These are phyloP conservation scores for Trinectes maculatus DNA, from an alignment of 2,113 vertebrate genomes.

Conservation along the genomic window DNA sequence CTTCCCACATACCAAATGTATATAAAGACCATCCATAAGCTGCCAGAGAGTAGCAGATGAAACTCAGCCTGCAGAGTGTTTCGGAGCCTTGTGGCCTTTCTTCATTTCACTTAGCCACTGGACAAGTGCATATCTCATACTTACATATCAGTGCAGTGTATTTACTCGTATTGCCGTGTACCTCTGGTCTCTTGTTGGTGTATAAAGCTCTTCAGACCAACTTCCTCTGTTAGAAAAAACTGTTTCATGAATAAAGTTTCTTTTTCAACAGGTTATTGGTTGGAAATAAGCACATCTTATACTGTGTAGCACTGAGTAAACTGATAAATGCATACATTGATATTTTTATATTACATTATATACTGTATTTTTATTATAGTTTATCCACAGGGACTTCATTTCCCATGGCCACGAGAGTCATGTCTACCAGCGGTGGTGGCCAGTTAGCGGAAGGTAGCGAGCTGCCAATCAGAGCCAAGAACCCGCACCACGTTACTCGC, in stretches of 20 bases:
- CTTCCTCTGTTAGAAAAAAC: conserved; percentile 17
- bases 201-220: conserved; percentile 37
- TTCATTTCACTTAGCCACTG: conserved; percentile 6
- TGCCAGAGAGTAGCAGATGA: background rate
- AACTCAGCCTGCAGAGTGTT: conserved; percentile 9
- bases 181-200: conserved; percentile 36
- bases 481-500: conserved; percentile 3
- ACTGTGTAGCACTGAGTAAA: too few species aligned
- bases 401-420: too few species aligned
- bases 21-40: background rate
- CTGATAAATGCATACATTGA: too few species aligned
- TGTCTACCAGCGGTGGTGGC: background rate
- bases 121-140: background rate
- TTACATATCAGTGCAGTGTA: conserved; percentile 39
- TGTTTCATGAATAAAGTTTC: conserved; percentile 51
- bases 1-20: background rate
- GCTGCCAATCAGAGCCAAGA: conserved; percentile 2
- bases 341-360: too few species aligned
- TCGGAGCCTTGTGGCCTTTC: conserved; percentile 18
- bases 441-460: too few species aligned
- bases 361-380: background rate
- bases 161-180: conserved; percentile 30
- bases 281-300: background rate
- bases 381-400: background rate
- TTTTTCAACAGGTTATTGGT: conserved; percentile 13